These are phyloP conservation scores for Bos indicus DNA, from an alignment of 2,113 vertebrate species.

Conservation along the genomic window DNA sequence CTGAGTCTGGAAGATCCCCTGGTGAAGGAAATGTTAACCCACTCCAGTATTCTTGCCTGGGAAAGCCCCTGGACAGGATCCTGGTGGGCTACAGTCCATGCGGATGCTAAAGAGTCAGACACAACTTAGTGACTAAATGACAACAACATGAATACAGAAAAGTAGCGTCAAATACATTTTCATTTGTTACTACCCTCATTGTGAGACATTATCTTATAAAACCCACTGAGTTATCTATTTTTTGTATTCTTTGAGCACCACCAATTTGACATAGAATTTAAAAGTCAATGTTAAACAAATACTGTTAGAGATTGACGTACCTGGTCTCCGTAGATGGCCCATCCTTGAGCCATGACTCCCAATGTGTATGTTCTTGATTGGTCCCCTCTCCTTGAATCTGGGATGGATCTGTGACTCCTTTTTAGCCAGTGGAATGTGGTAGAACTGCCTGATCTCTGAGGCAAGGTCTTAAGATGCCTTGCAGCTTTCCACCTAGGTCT, in stretches of 20 bases:
- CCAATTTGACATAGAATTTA: not conserved
- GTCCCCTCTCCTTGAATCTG: not conserved
- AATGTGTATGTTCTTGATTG: not conserved
- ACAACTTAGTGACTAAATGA: fast-evolving
- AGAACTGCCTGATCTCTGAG: not conserved
- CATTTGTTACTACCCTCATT: not conserved
- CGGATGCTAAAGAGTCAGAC: not conserved
- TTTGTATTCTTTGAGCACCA: not conserved
- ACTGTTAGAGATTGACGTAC: not conserved
- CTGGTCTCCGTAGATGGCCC: not conserved
- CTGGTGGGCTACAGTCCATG: not conserved
- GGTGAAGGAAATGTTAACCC: not conserved
- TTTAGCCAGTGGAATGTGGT: not conserved
- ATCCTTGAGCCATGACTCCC: not conserved
- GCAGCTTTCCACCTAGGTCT: not conserved
- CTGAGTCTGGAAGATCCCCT: not conserved
- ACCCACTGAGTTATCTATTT: not conserved
- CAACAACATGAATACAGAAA: not conserved
- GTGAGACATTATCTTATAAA: not conserved
- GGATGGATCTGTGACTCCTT: not conserved
- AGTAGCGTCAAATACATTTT: not conserved
- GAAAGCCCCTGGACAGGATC: not conserved
- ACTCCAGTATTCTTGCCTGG: not conserved
- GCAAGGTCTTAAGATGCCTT: not conserved
- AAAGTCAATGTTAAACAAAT: not conserved